Conservation (phyloP, 2,797 vertebrate species). For the Babyrousa celebensis region DNA sequence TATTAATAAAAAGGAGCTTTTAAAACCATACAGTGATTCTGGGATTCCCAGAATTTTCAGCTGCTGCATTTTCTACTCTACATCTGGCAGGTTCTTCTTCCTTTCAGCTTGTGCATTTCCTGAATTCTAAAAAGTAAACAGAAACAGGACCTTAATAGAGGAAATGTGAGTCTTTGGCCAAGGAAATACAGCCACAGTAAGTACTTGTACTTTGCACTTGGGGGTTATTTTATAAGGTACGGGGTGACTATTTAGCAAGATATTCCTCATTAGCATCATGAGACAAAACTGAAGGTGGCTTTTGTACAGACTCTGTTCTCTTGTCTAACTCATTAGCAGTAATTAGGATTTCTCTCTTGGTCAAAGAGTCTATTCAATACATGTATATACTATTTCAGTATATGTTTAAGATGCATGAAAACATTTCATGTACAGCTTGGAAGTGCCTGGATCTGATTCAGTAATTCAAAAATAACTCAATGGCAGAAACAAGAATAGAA, state of each 20-base stretch:
- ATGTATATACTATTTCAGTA: background rate
- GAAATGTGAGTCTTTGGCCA: slow-evolving; percentile 71
- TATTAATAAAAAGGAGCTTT: slow-evolving; percentile 78
- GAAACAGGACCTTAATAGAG: slow-evolving; percentile 80
- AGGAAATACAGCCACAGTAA: slow-evolving; percentile 68
- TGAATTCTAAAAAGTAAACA: slow-evolving; percentile 86
- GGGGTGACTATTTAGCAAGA: background rate
- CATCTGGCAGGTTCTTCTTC: slow-evolving; percentile 76
- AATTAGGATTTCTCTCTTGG: slow-evolving; percentile 40
- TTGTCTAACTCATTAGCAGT: slow-evolving; percentile 12
- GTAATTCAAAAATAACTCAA: slow-evolving; percentile 63
- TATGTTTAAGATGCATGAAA: background rate
- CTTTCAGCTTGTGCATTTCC: slow-evolving; percentile 85
- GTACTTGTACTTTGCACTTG: slow-evolving; percentile 44
- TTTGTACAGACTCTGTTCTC: background rate
- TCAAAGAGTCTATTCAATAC: slow-evolving; percentile 15
- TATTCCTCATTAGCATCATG: background rate
- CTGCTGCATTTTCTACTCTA: slow-evolving; percentile 81
- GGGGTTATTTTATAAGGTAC: background rate
- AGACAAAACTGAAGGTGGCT: slow-evolving; percentile 19
- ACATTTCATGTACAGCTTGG: background rate
- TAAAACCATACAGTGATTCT: slow-evolving; percentile 73
- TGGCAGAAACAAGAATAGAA: background rate
- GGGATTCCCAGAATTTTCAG: slow-evolving; percentile 80
- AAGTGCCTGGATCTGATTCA: slow-evolving; percentile 49